A percentile compares a stretch with the other conserved stretches of the same genome.
Evolutionary conservation across 2,888 invertebrate species (phyloP).

Genomic region (Nymphalis urticae): DNA sequence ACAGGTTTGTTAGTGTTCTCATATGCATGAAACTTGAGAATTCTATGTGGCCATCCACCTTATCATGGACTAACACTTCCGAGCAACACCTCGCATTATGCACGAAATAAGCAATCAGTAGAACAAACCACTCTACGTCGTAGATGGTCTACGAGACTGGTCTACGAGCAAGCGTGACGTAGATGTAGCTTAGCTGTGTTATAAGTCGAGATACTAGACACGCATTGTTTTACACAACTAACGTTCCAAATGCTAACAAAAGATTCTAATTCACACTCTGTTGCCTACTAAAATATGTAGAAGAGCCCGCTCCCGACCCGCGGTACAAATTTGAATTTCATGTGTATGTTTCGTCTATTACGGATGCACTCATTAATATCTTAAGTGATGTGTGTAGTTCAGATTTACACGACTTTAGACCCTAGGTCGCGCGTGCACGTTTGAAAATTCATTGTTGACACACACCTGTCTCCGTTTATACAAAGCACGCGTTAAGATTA

Average conservation of each 20-base stretch:
- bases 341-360: constrained; percentile 81
- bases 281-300: constrained; percentile 81
- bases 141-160: constrained; percentile 30
- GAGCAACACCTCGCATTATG: constrained; percentile 22
- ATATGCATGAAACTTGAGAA: constrained; percentile 4
- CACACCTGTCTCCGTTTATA: constrained; percentile 57
- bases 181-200: background rate
- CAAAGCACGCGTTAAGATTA: constrained; percentile 73
- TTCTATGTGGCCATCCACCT: constrained; percentile 1
- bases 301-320: constrained; percentile 73
- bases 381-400: constrained; percentile 76
- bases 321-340: constrained; percentile 81
- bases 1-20: background rate
- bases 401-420: constrained; percentile 55
- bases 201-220: constrained; percentile 1
- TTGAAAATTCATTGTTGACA: constrained; percentile 36
- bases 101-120: constrained; percentile 30
- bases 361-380: constrained; percentile 82
- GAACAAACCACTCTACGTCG: constrained; percentile 33
- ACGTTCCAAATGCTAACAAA: constrained; percentile 77
- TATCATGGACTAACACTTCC: constrained; percentile 14
- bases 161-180: constrained; percentile 12
- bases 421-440: constrained; percentile 46
- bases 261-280: constrained; percentile 81
- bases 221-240: constrained; percentile 39